Percentiles rank a stretch among this genome's conserved stretches.
Conservation (phyloP, 2,888 invertebrate genomes). For the Drosophila monieri region DNA sequence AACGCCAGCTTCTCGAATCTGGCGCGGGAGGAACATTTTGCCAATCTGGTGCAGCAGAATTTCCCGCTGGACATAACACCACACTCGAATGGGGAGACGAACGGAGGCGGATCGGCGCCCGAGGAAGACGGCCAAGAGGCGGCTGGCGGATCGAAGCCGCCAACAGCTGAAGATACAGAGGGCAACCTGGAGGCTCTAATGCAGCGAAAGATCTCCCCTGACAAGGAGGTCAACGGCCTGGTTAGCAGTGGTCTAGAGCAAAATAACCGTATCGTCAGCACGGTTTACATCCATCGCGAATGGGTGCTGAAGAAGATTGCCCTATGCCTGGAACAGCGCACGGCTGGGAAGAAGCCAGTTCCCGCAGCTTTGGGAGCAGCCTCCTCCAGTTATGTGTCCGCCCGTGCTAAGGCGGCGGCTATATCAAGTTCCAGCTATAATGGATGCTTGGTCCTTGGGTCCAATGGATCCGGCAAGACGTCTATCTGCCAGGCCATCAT, state of each 20-base stretch:
- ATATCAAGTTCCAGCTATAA: conserved; percentile 85
- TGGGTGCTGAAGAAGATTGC: conserved; percentile 98
- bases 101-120: conserved; percentile 61
- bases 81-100: conserved; percentile 49
- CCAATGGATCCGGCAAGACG: conserved; percentile 97
- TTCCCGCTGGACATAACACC: conserved; percentile 78
- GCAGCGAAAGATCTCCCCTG: conserved; percentile 83
- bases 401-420: conserved; percentile 80
- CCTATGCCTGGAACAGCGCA: conserved; percentile 95
- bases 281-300: conserved; percentile 87
- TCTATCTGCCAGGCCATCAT: conserved; percentile 91
- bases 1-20: conserved; percentile 84
- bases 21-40: conserved; percentile 84
- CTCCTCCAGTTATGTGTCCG: conserved; percentile 71
- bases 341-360: conserved; percentile 88
- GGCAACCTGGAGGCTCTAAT: conserved; percentile 82
- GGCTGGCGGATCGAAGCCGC: conserved; percentile 38
- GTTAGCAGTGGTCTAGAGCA: conserved; percentile 34
- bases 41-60: conserved; percentile 84
- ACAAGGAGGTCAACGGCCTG: conserved; percentile 82
- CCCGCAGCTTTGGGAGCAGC: conserved; percentile 68
- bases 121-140: conserved; percentile 68
- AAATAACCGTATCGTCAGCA: conserved; percentile 64
- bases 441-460: conserved; percentile 94
- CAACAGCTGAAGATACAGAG: conserved; percentile 71